Evolutionary conservation across 2,797 vertebrate species (phyloP).

Genomic region (Epinephelus awoara): DNA sequence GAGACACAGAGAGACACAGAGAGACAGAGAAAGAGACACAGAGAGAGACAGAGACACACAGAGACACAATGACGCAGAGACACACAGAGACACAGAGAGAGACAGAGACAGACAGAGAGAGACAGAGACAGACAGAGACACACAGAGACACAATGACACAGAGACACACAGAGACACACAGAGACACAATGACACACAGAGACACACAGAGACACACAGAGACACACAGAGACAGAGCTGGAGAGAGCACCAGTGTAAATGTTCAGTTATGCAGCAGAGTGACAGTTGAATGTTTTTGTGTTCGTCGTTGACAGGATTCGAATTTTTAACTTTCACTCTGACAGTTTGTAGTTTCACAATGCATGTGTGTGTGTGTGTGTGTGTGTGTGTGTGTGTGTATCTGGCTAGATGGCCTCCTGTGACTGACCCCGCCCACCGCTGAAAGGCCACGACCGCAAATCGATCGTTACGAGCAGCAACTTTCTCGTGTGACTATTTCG

Average conservation of each 20-base stretch:
- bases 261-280: slow-evolving; percentile 49
- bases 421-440: slow-evolving; percentile 27
- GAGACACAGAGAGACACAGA: neutral
- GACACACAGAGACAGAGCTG: slow-evolving; percentile 17
- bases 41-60: too few species aligned
- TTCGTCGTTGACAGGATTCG: slow-evolving; percentile 30
- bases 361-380: neutral
- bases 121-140: too few species aligned
- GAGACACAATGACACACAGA: too few species aligned
- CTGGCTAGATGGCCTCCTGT: neutral
- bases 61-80: too few species aligned
- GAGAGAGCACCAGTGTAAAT: slow-evolving; percentile 7
- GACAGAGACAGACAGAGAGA: too few species aligned
- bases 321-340: slow-evolving; percentile 77
- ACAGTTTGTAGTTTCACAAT: slow-evolving; percentile 62
- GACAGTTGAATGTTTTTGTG: slow-evolving; percentile 70
- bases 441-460: slow-evolving; percentile 26
- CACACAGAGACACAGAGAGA: too few species aligned
- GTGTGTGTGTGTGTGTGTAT: slow-evolving; percentile 5
- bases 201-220: slow-evolving; percentile 1
- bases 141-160: too few species aligned
- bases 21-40: too few species aligned
- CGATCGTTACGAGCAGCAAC: slow-evolving; percentile 23
- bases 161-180: too few species aligned
- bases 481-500: slow-evolving; percentile 1